Conservation (phyloP, 2,888 invertebrate species). For the Heterodera filipjevi region DNA sequence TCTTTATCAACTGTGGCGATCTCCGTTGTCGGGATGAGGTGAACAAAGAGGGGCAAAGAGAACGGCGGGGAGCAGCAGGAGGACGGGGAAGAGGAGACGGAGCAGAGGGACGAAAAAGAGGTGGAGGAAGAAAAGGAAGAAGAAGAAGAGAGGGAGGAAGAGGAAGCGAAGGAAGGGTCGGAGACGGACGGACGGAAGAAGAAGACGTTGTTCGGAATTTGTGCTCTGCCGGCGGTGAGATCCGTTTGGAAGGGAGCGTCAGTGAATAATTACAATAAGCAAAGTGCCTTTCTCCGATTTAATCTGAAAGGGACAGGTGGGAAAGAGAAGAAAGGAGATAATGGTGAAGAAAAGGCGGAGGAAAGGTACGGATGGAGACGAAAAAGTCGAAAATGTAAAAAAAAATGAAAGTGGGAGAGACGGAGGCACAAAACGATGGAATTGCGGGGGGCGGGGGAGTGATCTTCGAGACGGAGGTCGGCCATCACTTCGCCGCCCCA, state of each 20-base stretch:
- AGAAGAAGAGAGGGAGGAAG: not conserved
- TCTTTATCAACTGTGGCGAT: conserved; percentile 12
- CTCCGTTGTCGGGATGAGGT: conserved; percentile 15
- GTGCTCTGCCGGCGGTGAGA: not conserved
- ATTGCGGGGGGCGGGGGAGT: not conserved
- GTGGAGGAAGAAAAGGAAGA: not conserved
- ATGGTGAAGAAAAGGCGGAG: not conserved
- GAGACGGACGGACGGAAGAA: not conserved
- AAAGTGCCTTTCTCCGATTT: conserved; percentile 2
- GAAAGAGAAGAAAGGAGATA: not conserved
- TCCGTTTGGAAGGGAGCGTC: conserved; percentile 4
- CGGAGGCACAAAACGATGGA: not conserved
- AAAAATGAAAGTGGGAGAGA: not conserved
- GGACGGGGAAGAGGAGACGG: not conserved
- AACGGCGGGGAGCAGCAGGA: not conserved
- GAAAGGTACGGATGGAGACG: not conserved
- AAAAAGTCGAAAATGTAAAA: not conserved
- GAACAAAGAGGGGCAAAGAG: not conserved
- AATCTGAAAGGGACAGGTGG: not conserved
- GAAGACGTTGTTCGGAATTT: not conserved
- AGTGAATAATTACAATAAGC: not conserved
- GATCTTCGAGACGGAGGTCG: not conserved
- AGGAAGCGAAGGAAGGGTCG: not conserved
- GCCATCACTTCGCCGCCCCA: not conserved
- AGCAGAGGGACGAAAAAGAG: not conserved